Base-by-base conservation (phyloP, 2,888 invertebrate genomes). In the Notodonta dromedarius region DNA sequence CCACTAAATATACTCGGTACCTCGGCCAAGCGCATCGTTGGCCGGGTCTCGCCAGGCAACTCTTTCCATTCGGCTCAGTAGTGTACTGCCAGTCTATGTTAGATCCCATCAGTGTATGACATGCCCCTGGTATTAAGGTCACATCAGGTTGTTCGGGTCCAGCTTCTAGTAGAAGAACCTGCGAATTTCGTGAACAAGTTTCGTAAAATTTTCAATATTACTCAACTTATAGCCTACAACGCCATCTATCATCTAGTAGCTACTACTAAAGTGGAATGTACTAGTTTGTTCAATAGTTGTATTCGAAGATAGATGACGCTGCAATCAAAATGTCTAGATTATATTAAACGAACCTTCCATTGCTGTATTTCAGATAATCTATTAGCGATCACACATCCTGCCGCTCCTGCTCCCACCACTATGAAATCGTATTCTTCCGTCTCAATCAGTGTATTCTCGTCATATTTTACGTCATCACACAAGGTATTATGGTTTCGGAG, bases 31-130 rank as follows among this genome's bases (percentile, higher is more conserved):
- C 69, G 63, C 96, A 96, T 5, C 91, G 87, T n/a, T 93, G 90
- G 2, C 86, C 89, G 2, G 83, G 81, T 61, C 90, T 83, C 0
- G 94, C 94, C 13, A 94, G 82, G 67, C 96, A 96, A 55, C 94
- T 94, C 67, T 91, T 89, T 4, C 94, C 91, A 56, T 95, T 92
- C 0, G 95, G 95, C 73, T 94, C 94, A 0, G 96, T 96, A 59
- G 87, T 82, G 81, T 95, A 96, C 16, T 85, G 86, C 96, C 96
- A 96, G 83, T 96, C 96, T 32, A 96, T 92, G 76, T 94, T 95
- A 32, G 95, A 95, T 9, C 94, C 88, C 54, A 94, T 87, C 4
- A 95, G 83, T 5, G 89, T 85, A 0, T 94, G 92, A 0, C 95
- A 94, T 16, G 96, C 90, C 0, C 94, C 93, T 0, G 96, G 96